These are phyloP conservation scores for Diachrysia chrysitis DNA, from an alignment of 2,888 invertebrate genomes.

Conservation along the genomic window DNA sequence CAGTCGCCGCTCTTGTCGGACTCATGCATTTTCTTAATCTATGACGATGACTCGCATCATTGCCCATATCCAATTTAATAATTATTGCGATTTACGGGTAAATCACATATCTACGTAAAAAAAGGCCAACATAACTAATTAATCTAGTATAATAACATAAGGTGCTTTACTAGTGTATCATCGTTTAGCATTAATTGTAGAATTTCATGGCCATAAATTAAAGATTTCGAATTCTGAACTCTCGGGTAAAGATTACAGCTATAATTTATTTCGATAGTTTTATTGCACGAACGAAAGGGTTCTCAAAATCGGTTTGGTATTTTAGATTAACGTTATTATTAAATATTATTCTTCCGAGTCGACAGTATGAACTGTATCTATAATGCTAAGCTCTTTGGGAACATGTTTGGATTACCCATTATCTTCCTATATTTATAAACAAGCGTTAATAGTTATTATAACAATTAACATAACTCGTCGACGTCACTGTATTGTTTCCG, in stretches of 20 bases:
- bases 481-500: conserved; percentile 19
- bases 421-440: conserved; percentile 44
- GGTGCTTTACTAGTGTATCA: background rate
- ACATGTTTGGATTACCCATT: conserved; percentile 22
- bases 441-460: conserved; percentile 36
- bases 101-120: conserved; percentile 16
- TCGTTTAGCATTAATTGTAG: conserved; percentile 11
- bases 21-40: conserved; percentile 46
- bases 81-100: conserved; percentile 30
- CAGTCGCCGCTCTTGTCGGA: conserved; percentile 24
- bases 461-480: conserved; percentile 25
- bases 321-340: background rate
- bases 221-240: conserved; percentile 10
- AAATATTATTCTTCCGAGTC: background rate
- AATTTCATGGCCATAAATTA: conserved; percentile 11
- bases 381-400: conserved; percentile 10
- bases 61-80: conserved; percentile 29
- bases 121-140: conserved; percentile 24
- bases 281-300: conserved; percentile 15
- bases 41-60: conserved; percentile 34
- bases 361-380: background rate
- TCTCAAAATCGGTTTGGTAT: background rate
- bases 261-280: conserved; percentile 12
- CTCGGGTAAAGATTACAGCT: background rate
- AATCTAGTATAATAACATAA: conserved; percentile 19